Conservation (phyloP, 2,888 invertebrate species). For the Hylaea fasciaria region DNA sequence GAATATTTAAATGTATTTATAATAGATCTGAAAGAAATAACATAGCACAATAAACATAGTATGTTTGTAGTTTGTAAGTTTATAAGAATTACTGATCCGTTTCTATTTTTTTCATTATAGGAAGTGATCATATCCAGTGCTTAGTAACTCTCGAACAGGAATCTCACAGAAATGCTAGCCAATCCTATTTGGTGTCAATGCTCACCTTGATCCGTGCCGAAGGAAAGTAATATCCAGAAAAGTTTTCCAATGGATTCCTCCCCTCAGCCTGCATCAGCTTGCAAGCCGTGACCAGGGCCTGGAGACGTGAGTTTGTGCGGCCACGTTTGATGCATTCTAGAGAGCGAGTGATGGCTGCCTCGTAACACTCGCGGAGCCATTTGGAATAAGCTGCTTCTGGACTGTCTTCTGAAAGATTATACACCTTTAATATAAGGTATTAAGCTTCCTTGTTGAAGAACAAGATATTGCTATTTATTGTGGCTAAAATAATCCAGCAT, state of each 20-base stretch:
- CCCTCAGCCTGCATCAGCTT: constrained; percentile 90
- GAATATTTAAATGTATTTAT: too few species aligned
- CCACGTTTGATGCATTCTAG: constrained; percentile 84
- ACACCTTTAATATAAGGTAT: background rate
- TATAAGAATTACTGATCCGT: too few species aligned
- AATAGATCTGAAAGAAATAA: too few species aligned
- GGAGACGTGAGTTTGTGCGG: constrained; percentile 79
- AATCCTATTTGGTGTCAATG: too few species aligned
- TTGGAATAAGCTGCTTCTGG: constrained; percentile 87
- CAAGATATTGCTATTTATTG: background rate
- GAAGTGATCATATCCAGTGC: too few species aligned
- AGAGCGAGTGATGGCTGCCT: constrained; percentile 85
- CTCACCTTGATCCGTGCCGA: constrained; percentile 86
- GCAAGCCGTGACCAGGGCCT: constrained; percentile 89
- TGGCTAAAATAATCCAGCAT: too few species aligned
- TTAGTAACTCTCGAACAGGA: too few species aligned
- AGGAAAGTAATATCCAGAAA: constrained; percentile 87
- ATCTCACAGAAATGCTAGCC: too few species aligned
- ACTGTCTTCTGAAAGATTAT: constrained; percentile 60
- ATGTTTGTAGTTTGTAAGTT: too few species aligned
- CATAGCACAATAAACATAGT: too few species aligned
- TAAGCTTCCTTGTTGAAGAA: background rate
- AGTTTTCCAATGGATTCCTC: constrained; percentile 85
- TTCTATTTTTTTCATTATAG: too few species aligned
- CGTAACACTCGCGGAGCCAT: constrained; percentile 90